Evolutionary conservation across 2,888 invertebrate genomes (phyloP), one percentile per base, ranked within the genome.

Genomic region (Actias luna): DNA sequence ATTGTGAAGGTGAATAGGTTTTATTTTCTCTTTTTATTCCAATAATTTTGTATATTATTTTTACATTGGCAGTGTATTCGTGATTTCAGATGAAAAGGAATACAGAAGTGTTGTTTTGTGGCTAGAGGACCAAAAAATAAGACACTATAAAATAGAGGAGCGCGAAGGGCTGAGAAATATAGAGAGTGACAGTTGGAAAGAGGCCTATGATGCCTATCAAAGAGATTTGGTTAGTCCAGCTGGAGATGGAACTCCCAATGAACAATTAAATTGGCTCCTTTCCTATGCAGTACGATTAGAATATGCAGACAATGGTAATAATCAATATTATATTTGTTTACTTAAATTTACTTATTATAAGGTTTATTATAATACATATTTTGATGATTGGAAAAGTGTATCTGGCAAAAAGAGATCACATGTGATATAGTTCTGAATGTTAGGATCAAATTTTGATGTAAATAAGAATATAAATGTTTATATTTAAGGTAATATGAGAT

Each of bases 61-160:
- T 46, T 25, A 4, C 12, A 50, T 50, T 25, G 25, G 12, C 2
- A 50, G 22, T 50, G 7, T 50, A 16, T 50, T 50, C 22, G 39
- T 52, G 42, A 68, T 90, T 92, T 3, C 83, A 98, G 98, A 98
- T 91, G 94, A 95, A 71, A 94, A 94, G 67, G 95, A 96, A 76
- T 96, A 97, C 79, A 94, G 97, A 60, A 96, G 95, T 77, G 93
- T 98, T 29, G 94, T 98, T 27, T 87, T 96, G 1, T 99, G 99
- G 99, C 83, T 99, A 62, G 99, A 99, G 87, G 97, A 98, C 80
- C 98, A 98, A 83, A 98, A 97, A 88, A 98, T 99, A 70, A 95
- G 98, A 14, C 95, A 96, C 71, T 98, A 97, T 73, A 95, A 95
- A 79, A 96, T 97, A 63, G 97, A 98, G 79, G 96, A 97, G 68